phyloP scores from a whole-genome alignment of 2,797 vertebrate species.

The Podarcis lilfordi region DNA sequence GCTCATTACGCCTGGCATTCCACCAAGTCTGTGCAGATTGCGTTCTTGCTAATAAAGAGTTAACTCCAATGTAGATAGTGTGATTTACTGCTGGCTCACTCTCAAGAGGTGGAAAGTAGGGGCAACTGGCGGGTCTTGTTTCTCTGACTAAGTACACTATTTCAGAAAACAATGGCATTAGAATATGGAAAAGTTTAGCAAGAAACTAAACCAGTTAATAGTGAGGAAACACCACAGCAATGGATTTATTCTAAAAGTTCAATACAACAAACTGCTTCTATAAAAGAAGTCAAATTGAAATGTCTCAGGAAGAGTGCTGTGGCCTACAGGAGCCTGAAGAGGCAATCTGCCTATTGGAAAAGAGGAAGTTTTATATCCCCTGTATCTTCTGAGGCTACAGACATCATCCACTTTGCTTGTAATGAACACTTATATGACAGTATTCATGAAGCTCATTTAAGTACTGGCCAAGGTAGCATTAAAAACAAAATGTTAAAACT shows the following conservation, averaged over 20 bases:
- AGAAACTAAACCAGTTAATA: background rate
- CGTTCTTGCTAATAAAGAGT: too few species aligned
- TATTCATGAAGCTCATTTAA: background rate
- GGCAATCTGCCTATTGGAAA: background rate
- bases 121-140: background rate
- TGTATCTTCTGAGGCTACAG: background rate
- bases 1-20: too few species aligned
- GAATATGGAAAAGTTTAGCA: background rate
- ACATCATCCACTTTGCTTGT: background rate
- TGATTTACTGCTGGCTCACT: too few species aligned
- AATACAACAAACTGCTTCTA: background rate
- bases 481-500: background rate
- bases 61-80: too few species aligned
- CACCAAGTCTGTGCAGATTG: too few species aligned
- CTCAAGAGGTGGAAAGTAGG: background rate
- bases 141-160: background rate
- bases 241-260: background rate
- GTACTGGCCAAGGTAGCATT: background rate
- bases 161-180: background rate
- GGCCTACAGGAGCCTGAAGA: background rate
- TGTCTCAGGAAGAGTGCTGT: background rate
- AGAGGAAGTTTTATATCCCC: background rate
- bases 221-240: background rate
- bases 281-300: background rate
- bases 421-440: background rate